Conservation (phyloP, 2,113 vertebrate species). For the Vanacampus margaritifer region DNA sequence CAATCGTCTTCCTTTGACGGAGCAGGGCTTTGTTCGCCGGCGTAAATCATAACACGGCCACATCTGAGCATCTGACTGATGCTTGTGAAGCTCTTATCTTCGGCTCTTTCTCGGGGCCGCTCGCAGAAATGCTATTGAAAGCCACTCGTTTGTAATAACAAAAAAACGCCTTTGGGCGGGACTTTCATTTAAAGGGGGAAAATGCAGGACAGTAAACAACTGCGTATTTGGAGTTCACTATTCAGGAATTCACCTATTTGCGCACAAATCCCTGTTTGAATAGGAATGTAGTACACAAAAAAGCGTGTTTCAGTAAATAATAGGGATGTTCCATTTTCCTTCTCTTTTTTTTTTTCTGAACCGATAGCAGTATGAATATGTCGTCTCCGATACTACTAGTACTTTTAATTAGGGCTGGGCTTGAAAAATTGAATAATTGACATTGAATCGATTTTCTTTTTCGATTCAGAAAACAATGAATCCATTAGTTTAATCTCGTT, state of each 20-base stretch:
- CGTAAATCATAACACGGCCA: conserved; percentile 50
- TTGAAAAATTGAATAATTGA: no score
- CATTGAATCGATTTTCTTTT: no score
- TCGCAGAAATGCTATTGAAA: not conserved
- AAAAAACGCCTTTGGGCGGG: not conserved
- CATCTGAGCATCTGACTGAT: conserved; percentile 14
- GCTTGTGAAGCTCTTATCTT: conserved; percentile 1
- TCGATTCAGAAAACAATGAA: no score
- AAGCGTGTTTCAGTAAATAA: no score
- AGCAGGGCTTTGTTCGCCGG: conserved; percentile 46
- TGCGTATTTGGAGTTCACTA: not conserved
- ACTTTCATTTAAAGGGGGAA: not conserved
- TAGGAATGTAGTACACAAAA: not conserved
- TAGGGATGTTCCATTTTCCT: no score
- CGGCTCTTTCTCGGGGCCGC: not conserved
- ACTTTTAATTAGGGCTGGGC: no score
- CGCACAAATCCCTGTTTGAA: not conserved
- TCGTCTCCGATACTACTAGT: no score
- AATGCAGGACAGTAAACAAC: not conserved
- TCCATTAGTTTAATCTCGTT: no score
- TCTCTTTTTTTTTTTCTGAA: no score
- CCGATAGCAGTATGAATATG: no score
- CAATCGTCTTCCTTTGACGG: conserved; percentile 24
- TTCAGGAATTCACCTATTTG: not conserved
- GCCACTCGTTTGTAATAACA: not conserved